Percentiles rank a stretch among this genome's conserved stretches.
phyloP scores from a whole-genome alignment of 2,888 invertebrate genomes.

The Rhagophthalmus giganteus region DNA sequence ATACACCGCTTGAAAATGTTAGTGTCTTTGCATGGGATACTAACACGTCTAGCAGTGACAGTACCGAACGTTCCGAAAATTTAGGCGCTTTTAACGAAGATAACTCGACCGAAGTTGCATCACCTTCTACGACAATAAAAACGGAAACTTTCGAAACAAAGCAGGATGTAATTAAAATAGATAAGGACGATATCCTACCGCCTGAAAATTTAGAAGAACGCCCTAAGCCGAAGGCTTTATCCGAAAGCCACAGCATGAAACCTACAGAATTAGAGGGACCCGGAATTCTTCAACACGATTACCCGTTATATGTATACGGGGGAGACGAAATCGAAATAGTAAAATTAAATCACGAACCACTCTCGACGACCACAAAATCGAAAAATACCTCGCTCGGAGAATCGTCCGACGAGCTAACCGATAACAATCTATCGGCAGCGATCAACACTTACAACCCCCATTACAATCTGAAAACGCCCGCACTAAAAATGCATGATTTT shows the following conservation, averaged over 20 bases:
- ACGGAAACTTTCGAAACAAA: no score
- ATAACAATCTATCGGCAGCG: conserved; percentile 12
- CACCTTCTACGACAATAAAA: neutral
- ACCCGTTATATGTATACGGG: conserved; percentile 52
- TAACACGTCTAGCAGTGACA: conserved; percentile 29
- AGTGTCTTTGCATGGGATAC: conserved; percentile 37
- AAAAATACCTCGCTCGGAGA: conserved; percentile 28
- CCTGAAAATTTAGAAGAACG: conserved; percentile 12
- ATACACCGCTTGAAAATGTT: conserved; percentile 37
- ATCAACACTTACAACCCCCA: conserved; percentile 34
- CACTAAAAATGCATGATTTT: conserved; percentile 34
- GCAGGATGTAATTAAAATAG: conserved; percentile 25
- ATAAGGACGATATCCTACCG: conserved; percentile 19
- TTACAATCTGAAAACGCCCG: conserved; percentile 39
- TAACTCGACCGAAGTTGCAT: neutral
- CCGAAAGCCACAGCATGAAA: conserved; percentile 38
- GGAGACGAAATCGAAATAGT: conserved; percentile 57
- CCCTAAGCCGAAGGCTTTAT: conserved; percentile 5
- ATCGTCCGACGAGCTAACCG: conserved; percentile 8
- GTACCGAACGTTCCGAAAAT: neutral
- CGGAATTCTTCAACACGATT: conserved; percentile 55
- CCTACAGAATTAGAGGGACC: conserved; percentile 39
- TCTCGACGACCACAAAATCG: conserved; percentile 42
- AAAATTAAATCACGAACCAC: conserved; percentile 48
- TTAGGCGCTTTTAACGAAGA: neutral